A percentile compares a stretch with the other conserved stretches of the same genome.
phyloP scores from a whole-genome alignment of 64 coral and sea anemone species.

The Cladopsammia gracilis region DNA sequence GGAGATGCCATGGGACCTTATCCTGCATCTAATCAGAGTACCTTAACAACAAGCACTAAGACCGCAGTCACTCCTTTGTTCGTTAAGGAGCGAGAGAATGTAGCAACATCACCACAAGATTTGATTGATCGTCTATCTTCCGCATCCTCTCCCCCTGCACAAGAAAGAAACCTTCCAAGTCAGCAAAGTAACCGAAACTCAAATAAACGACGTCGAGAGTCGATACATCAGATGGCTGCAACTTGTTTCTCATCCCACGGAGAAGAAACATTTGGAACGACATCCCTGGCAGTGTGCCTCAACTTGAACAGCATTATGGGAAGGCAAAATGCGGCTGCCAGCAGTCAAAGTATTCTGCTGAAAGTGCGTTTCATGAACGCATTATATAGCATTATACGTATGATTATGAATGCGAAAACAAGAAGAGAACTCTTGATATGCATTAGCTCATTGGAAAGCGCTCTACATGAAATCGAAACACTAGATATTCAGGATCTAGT shows the following conservation, averaged over 20 bases:
- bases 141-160: not conserved
- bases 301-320: not conserved
- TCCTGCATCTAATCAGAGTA: not conserved
- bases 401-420: not conserved
- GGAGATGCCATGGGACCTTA: not conserved
- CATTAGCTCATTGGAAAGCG: not conserved
- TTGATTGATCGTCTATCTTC: not conserved
- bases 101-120: no score
- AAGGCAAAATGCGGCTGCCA: not conserved
- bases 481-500: not conserved
- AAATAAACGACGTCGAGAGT: not conserved
- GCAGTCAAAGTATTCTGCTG: not conserved
- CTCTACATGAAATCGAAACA: not conserved
- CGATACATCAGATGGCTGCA: no score
- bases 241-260: not conserved
- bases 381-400: not conserved
- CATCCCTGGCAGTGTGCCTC: no score
- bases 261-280: no score
- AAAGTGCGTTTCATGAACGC: not conserved
- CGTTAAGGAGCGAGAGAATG: no score
- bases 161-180: no score
- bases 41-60: not conserved
- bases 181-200: not conserved
- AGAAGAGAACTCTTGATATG: not conserved
- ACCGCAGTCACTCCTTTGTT: not conserved